Evolutionary conservation across 2,888 invertebrate genomes (phyloP), one percentile per base, ranked within the genome.

Genomic region (Argynnis bischoffii): DNA sequence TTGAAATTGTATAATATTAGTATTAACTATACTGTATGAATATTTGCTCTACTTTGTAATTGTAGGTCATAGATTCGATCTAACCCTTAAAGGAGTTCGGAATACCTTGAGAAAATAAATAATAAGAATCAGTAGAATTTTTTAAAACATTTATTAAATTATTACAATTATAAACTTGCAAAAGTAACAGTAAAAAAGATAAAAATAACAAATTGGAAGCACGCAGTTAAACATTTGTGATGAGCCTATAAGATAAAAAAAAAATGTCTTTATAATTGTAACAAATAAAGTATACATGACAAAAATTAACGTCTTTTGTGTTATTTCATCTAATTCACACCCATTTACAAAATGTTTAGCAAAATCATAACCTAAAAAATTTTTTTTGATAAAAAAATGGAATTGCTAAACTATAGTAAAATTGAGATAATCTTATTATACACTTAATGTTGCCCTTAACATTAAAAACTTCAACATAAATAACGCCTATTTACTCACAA

Each of bases 191-290:
- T 65, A 68, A 70, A 68, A 55, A 68, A 13, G 53, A 53, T 18
- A 66, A 61, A 57, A 59, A 35, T 64, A 65, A 70, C 56, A 56
- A 56, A 70, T 55, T 55, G 69, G 69, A 72, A 71, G 69, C 69
- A 71, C 68, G 18, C 57, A 53, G 35, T 51, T 54, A 66, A 54
- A 63, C 55, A 53, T 57, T 65, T 26, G 61, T 60, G 65, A 60
- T 57, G n/a, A n/a, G 47, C 47, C 46, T 57, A 14, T 53, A 6
- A 54, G 13, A 59, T n/a, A 46, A 15, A 50, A 46, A 15, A 50
- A 61, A 26, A 26, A 55, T 21, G 51, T 61, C 41, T 61, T 48
- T 59, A 59, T 59, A 26, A 47, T 11, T 41, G 26, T 48, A 59
- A 48, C 26, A 59, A 57, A 47, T 59, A 59, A 59, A 48, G n/a